A percentile compares a stretch with the other conserved stretches of the same genome.
These are phyloP conservation scores for Baronia brevicornis DNA, from an alignment of 2,888 invertebrate species.

Conservation along the genomic window DNA sequence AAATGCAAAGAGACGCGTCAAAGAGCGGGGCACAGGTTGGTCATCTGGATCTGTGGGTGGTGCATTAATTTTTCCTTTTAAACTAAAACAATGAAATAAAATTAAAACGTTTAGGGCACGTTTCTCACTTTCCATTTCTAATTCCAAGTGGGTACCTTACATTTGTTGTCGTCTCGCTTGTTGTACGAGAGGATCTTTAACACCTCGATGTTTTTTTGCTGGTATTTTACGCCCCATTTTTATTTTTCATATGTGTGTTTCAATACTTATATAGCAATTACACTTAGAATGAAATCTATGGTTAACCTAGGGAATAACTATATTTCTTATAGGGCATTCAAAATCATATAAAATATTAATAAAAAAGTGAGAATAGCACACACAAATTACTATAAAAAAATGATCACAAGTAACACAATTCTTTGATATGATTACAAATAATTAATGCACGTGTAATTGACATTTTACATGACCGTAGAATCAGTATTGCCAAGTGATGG, in stretches of 20 bases:
- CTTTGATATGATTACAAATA: too few species aligned
- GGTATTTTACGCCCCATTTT: conserved; percentile 87
- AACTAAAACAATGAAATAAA: conserved; percentile 54
- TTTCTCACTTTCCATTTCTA: not conserved
- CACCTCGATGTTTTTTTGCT: conserved; percentile 84
- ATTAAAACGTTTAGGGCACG: not conserved
- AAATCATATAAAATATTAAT: too few species aligned
- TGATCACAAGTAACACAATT: too few species aligned
- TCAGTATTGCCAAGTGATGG: too few species aligned
- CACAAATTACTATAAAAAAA: too few species aligned
- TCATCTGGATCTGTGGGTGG: conserved; percentile 82
- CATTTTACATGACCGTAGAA: too few species aligned
- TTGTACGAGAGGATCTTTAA: conserved; percentile 86
- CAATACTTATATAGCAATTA: not conserved
- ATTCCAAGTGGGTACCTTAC: conserved; percentile 51
- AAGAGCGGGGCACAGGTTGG: conserved; percentile 83
- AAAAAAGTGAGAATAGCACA: too few species aligned
- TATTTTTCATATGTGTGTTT: not conserved
- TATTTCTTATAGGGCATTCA: too few species aligned
- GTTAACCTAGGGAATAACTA: too few species aligned
- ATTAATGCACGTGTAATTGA: too few species aligned
- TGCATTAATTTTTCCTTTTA: conserved; percentile 83
- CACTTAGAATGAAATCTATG: too few species aligned
- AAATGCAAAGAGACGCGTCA: conserved; percentile 76
- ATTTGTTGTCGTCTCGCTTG: conserved; percentile 76